Conservation (phyloP, 2,888 invertebrate species). For the Trilocha varians region DNA sequence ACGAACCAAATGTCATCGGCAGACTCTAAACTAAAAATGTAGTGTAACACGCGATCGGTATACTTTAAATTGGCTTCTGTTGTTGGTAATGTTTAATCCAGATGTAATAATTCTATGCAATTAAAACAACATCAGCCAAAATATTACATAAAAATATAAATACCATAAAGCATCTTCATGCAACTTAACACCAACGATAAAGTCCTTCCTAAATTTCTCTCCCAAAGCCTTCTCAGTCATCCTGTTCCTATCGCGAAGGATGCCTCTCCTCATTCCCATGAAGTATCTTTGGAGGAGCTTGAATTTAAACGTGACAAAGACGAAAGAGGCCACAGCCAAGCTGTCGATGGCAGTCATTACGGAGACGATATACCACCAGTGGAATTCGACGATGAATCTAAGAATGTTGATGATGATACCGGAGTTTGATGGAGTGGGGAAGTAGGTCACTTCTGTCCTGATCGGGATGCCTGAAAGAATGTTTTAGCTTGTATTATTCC, state of each 20-base stretch:
- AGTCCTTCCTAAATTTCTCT: slow-evolving; percentile 26
- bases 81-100: too few relatives aligned
- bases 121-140: too few relatives aligned
- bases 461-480: slow-evolving; percentile 30
- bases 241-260: slow-evolving; percentile 13
- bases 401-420: slow-evolving; percentile 28
- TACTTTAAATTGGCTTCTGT: too few relatives aligned
- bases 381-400: slow-evolving; percentile 29
- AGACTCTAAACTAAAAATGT: too few relatives aligned
- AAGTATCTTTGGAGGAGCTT: slow-evolving; percentile 33
- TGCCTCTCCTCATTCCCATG: slow-evolving; percentile 20
- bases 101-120: too few relatives aligned
- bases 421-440: slow-evolving; percentile 22
- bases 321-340: slow-evolving; percentile 28
- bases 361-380: slow-evolving; percentile 39
- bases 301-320: slow-evolving; percentile 35
- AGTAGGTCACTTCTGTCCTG: slow-evolving; percentile 33
- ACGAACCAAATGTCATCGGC: too few relatives aligned
- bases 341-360: slow-evolving; percentile 35
- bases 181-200: slow-evolving; percentile 35
- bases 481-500: neutral
- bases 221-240: slow-evolving; percentile 15
- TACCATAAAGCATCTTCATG: slow-evolving; percentile 45
- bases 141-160: neutral
- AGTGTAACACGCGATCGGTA: too few relatives aligned